Base-by-base conservation (phyloP, 2,888 invertebrate species). In the Hirtodrosophila trivittata region DNA sequence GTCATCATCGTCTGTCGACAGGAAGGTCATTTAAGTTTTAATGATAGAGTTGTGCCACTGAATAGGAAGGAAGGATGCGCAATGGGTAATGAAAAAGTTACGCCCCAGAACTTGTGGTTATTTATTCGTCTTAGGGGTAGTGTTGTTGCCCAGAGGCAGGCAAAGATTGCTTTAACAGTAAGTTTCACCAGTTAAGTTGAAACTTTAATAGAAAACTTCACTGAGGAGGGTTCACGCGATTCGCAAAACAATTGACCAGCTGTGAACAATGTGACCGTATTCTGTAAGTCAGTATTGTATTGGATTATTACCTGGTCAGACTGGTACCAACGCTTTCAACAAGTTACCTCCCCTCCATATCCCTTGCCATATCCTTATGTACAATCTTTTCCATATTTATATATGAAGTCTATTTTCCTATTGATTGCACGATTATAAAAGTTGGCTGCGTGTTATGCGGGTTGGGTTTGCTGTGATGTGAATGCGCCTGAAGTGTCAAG, bases 21-120 rank as follows among this genome's bases (percentile, higher is more conserved):
- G 82, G 83, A 82, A 76, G 74, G 83, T 83, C 83, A 83, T 83
- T 83, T 78, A 83, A 83, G 87, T 86, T 87, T 77, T 83, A 87
- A 83, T 86, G 84, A 83, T 86, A 70, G 76, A 86, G 86, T 78
- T 85, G 75, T 58, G 65, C 60, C 52, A 30, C 16, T 10, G 55
- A 68, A 67, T 35, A 52, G 57, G 43, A 57, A 69, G 75, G 70
- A 75, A 63, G 75, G 57, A 69, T 63, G 64, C 64, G 64, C 63
- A 70, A 56, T 52, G 69, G 75, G 62, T 74, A 70, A 70, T 70
- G 69, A 74, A 74, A 74, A 70, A 68, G 70, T 70, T 69, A 42
- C 55, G 51, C 39, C 42, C 30, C 37, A 41, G 30, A 71, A 58
- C 28, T 69, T 68, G 51, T 38, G 67, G 70, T 69, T 55, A 47